A percentile compares a stretch with the other conserved stretches of the same genome.
phyloP scores from a whole-genome alignment of 2,888 invertebrate species.

The Thysanoteuthis rhombus region DNA sequence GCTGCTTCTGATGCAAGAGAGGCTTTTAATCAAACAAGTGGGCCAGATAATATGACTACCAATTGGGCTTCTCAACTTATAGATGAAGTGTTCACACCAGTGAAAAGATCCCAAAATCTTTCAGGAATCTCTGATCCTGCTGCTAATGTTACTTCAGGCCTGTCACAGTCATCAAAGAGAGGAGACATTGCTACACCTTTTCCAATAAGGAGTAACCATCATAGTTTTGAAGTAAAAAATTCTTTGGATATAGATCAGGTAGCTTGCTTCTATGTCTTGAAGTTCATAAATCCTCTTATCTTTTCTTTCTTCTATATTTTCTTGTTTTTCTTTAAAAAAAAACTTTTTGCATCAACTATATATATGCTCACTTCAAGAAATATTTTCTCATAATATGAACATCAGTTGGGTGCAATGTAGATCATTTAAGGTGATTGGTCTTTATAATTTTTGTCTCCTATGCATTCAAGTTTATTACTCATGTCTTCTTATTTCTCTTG shows the following conservation, averaged over 20 bases:
- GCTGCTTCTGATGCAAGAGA: not conserved
- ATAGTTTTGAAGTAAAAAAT: conserved; percentile 23
- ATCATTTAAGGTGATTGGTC: too few species aligned
- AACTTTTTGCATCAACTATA: not conserved
- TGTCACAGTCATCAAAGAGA: not conserved
- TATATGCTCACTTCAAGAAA: too few species aligned
- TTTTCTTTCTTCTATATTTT: not conserved
- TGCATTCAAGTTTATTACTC: too few species aligned
- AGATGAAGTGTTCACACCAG: conserved; percentile 24
- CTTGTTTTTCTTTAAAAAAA: not conserved
- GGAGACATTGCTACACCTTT: conserved; percentile 15
- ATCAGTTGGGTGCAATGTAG: too few species aligned
- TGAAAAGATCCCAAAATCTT: not conserved
- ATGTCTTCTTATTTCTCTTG: too few species aligned
- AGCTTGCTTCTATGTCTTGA: not conserved
- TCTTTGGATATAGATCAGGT: conserved; percentile 30
- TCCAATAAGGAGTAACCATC: not conserved
- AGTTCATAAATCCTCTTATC: not conserved
- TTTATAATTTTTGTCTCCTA: too few species aligned
- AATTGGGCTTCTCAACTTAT: conserved; percentile 27
- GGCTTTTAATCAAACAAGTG: not conserved
- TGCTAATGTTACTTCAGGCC: not conserved
- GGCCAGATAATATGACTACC: not conserved
- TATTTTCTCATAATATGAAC: too few species aligned
- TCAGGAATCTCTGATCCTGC: conserved; percentile 23